Evolutionary conservation across 2,888 invertebrate genomes (phyloP).

Genomic region (Antitype chi): DNA sequence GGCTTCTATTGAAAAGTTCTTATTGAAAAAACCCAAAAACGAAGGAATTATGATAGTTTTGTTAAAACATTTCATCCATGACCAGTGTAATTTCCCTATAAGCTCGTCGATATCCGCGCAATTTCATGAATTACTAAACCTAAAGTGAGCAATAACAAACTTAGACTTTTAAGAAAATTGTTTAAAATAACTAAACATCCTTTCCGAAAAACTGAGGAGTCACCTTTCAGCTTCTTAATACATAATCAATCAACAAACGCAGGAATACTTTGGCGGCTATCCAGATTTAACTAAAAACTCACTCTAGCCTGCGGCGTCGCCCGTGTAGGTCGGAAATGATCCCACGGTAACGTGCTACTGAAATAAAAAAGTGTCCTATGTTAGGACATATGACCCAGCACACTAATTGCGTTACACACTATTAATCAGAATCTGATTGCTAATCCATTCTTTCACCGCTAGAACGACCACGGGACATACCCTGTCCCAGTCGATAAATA

Average conservation of each 20-base stretch:
- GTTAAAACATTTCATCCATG: background rate
- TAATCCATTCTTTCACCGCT: too few species aligned
- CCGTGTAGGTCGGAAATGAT: too few species aligned
- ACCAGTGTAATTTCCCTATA: background rate
- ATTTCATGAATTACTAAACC: background rate
- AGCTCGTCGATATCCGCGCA: background rate
- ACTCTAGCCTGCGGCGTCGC: too few species aligned
- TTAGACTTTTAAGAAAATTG: background rate
- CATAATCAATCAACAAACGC: background rate
- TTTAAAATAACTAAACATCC: constrained; percentile 30
- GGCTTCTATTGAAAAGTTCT: background rate
- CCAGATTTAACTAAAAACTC: constrained; percentile 35
- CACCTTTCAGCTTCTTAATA: constrained; percentile 15
- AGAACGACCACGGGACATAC: too few species aligned
- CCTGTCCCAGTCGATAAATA: too few species aligned
- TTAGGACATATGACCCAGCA: background rate
- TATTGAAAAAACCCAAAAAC: background rate
- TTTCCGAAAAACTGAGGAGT: constrained; percentile 11
- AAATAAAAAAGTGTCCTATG: background rate
- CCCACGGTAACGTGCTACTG: too few species aligned
- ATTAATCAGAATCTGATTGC: too few species aligned
- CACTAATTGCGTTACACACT: background rate
- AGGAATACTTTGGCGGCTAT: constrained; percentile 36
- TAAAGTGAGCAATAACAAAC: constrained; percentile 5
- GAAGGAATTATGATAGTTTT: background rate